Evolutionary conservation across 2,797 vertebrate species (phyloP), one percentile per base, ranked within the genome.

Genomic region (Erethizon dorsatum): DNA sequence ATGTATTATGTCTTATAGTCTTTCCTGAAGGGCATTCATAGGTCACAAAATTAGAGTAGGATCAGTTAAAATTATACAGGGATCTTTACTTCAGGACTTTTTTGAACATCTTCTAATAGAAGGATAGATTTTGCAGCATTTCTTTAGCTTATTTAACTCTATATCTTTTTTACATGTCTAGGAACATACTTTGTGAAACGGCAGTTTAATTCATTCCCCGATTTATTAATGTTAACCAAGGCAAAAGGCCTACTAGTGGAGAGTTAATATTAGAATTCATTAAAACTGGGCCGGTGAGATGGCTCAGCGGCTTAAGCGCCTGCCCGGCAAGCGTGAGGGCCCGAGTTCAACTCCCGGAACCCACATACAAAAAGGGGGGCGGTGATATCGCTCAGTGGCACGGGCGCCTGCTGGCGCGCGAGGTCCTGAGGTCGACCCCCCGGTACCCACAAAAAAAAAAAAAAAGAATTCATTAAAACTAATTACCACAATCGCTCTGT

Each of bases 121-220:
- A 4, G 6, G 45, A 79, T 61, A 88, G 31, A 79, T 11, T 89
- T 93, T 83, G 10, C 28, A 90, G 28, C 26, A 85, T 71, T 91
- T 85, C 59, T 84, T 91, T 63, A 88, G 18, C 12, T 97, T 90
- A 54, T 57, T 92, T 82, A 90, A 83, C 15, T n/a, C 69, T 50
- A 67, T 45, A 14, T 28, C 11, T 28, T 56, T 69, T 92, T 83
- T n/a, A 79, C 6, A 73, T 67, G 2, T 57, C 22, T 67, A 77
- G 31, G 1, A 31, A 85, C 3, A 75, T 45, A 63, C 3, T 61
- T 94, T 69, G 45, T 84, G 13, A 57, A 95, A 83, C n/a, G 93
- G 33, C n/a, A 77, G 1, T 61, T 59, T 61, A 73, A 87, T 17
- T 26, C n/a, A 84, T 37, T 86, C 37, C 37, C 59, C 31, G 54